Base-by-base conservation (phyloP, 2,797 vertebrate species). In the Sylvilagus floridanus region DNA sequence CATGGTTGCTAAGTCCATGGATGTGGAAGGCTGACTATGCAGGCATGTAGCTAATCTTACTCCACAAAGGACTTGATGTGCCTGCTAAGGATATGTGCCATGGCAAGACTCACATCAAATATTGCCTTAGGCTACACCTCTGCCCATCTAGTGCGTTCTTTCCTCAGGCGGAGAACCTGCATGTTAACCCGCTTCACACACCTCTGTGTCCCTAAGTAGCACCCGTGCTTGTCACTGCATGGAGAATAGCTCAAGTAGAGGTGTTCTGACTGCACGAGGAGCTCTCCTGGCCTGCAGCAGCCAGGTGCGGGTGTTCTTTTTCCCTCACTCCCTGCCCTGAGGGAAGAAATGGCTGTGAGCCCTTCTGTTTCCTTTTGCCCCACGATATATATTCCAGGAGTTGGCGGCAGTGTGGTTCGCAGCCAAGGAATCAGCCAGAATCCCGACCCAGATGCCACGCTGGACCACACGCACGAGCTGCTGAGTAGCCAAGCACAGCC, bases 51-150 rank as follows among this genome's bases (percentile, higher is more conserved):
- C n/a, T 35, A 30, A 73, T 47, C 28, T 65, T 71, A 66, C 65
- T 88, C 35, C 68, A 72, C 83, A n/a, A 81, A 93, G 54, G 63
- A 68, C 57, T 76, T 90, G 42, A 76, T 47, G 37, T 71, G 57
- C 30, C 35, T 76, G 75, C 84, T 75, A 65, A 77, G 65, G 78
- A 89, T 13, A 73, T 47, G 35, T 26, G 28, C 3, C 42, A 60
- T 22, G 42, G 13, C 71, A 87, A 88, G 73, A 76, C 11, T 73
- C 65, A 47, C 37, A 76, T 63, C 16, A 50, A 65, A 32, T 42
- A 68, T n/a, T 16, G 47, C 21, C 10, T 28, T 7, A 9, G 62
- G 52, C 63, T 72, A 42, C 0, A 30, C 4, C 47, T 75, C 32
- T 11, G 0, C 19, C 71, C 63, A 57, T 13, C 82, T 63, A 69